Base-by-base conservation (phyloP, 2,113 vertebrate species). In the Lasiurus cinereus region DNA sequence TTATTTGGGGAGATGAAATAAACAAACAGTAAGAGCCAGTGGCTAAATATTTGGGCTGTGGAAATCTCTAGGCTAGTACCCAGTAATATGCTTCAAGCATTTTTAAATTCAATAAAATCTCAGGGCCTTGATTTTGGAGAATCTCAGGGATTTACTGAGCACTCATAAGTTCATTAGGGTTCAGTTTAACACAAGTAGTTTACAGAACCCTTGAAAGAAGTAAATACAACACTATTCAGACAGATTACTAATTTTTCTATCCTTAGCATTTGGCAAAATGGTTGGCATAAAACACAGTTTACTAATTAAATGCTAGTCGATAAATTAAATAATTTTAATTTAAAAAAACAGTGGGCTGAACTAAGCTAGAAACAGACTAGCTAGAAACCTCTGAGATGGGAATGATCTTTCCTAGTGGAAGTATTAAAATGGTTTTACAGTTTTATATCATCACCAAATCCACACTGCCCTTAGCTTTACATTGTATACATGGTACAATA, bases 1-100 rank as follows among this genome's bases (percentile, higher is more conserved):
- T 93, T 88, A 88, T 14, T 56, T 76, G 36, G 48, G 52, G 72
- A 91, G 46, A 91, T 76, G 46, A 76, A 79, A 86, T 80, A 79
- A 91, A 94, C 15, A 64, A 22, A 13, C 19, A 88, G 1, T 15
- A 85, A 56, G 22, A 18, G 29, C 27, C 43, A 59, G 31, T 56
- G 48, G 27, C 78, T 91, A 88, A 90, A 66, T 72, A 85, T 3
- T 69, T 16, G 24, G 70, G 12, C 54, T 90, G 1, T 50, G 12
- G 54, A 89, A 74, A 54, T 72, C 59, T 80, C 62, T 77, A 18
- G 13, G n/a, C 52, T 67, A 16, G 15, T 92, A 50, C 36, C 52
- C 21, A 36, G 24, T 33, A 79, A 88, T 67, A 39, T 22, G 54
- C 16, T 84, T 73, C n/a, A 21, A 84, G 67, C 59, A 6, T 33